Conservation (phyloP, 2,797 vertebrate genomes). For the Pseudopleuronectes americanus region DNA sequence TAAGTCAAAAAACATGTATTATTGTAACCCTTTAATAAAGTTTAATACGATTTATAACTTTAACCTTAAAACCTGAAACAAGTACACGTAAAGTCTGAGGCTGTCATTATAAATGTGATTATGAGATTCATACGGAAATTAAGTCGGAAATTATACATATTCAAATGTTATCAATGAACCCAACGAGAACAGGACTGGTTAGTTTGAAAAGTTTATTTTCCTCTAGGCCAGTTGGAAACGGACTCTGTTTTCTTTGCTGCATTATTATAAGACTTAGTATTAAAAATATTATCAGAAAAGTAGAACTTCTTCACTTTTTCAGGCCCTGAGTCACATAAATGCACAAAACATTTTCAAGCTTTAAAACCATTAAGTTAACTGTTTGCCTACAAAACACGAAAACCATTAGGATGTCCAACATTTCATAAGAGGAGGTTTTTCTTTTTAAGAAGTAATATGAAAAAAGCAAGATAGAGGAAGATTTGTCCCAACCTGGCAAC, state of each 20-base stretch:
- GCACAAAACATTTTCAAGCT: conserved; percentile 8
- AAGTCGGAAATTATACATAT: too few relatives aligned
- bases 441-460: not conserved
- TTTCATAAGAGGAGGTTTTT: too few relatives aligned
- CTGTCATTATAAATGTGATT: too few relatives aligned
- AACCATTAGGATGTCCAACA: conserved; percentile 36
- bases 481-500: too few relatives aligned
- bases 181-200: conserved; percentile 44
- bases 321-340: conserved; percentile 8
- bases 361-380: conserved; percentile 13
- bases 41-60: too few relatives aligned
- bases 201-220: conserved; percentile 49
- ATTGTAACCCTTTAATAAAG: too few relatives aligned
- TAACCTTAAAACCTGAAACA: too few relatives aligned
- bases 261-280: not conserved
- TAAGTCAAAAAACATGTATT: too few relatives aligned
- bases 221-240: conserved; percentile 15
- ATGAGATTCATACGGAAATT: too few relatives aligned
- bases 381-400: conserved; percentile 43
- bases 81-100: too few relatives aligned
- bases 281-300: too few relatives aligned
- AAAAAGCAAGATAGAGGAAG: not conserved
- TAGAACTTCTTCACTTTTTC: not conserved
- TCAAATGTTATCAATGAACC: too few relatives aligned
- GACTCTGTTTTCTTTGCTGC: conserved; percentile 10